phyloP scores from a whole-genome alignment of 2,888 invertebrate species.

The Caenorhabditis doughertyi region DNA sequence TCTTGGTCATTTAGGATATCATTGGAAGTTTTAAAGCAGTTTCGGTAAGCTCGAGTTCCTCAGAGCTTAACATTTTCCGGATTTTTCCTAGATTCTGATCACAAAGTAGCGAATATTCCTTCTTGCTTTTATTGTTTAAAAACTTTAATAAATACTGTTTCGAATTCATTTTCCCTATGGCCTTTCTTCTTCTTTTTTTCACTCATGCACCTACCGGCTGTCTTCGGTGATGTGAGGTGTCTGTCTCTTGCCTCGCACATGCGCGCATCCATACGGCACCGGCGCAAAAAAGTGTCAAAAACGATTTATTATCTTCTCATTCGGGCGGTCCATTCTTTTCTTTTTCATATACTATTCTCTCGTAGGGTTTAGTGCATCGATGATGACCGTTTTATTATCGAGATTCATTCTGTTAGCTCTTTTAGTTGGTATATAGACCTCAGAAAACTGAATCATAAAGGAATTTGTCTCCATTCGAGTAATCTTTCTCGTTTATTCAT shows the following conservation, averaged over 20 bases:
- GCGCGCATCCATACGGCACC: constrained; percentile 34
- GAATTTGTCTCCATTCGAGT: too few relatives aligned
- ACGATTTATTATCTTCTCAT: constrained; percentile 45
- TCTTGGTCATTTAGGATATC: constrained; percentile 22
- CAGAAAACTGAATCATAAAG: too few relatives aligned
- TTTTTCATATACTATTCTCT: not conserved
- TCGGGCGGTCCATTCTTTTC: constrained; percentile 13
- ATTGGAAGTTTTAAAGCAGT: too few relatives aligned
- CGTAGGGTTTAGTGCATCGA: not conserved
- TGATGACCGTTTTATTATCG: not conserved
- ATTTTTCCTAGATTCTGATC: too few relatives aligned
- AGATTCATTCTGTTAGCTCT: not conserved
- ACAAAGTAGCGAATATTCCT: too few relatives aligned
- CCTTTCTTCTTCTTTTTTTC: not conserved
- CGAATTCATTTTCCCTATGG: not conserved
- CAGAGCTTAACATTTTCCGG: too few relatives aligned
- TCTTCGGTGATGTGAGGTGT: constrained; percentile 43
- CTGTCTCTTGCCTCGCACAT: constrained; percentile 19
- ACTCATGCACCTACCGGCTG: constrained; percentile 40
- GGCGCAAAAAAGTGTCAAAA: constrained; percentile 55
- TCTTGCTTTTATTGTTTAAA: not conserved
- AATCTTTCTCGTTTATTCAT: too few relatives aligned
- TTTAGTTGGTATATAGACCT: not conserved
- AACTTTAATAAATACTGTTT: not conserved
- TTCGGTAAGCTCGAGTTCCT: too few relatives aligned